Evolutionary conservation across 2,113 vertebrate species (phyloP), one percentile per base, ranked within the genome.

Genomic region (Siphamia tubifer): DNA sequence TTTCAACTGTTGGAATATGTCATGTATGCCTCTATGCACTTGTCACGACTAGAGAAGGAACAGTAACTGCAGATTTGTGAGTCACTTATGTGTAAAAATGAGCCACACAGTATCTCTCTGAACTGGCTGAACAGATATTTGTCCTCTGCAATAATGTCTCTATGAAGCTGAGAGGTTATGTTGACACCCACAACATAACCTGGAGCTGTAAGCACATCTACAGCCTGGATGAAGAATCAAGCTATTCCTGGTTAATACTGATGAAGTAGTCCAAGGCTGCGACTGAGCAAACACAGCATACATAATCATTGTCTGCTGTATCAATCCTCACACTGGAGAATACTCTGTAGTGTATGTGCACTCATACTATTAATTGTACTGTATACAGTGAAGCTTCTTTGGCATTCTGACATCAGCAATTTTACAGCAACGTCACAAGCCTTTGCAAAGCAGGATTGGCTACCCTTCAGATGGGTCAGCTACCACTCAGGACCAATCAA

Each of bases 101-200:
- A 30, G 34, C n/a, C n/a, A 32, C 16, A 35, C 42, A 3, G 27
- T 40, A 32, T 68, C 20, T 1, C 19, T 20, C 24, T 4, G n/a
- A 7, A 43, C 35, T n/a, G 13, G 13, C 28, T 11, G 17, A 6
- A 13, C 20, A 39, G 42, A 36, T 20, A 10, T 13, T 11, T 40
- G 72, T 52, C 72, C 52, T 70, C 47, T 53, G 52, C 43, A 48
- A 12, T 35, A 8, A 20, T 32, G 9, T 2, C 27, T 21, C 19
- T 4, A 10, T 11, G 54, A 27, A 24, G 36, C 47, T 35, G 47
- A 44, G 19, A 44, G 25, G 51, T 19, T 13, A 15, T 73, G 74
- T 82, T 83, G 79, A 83, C 60, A 84, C 54, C 61, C 19, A 53
- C 39, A 83, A 81, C 79, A 84, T 5, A 11, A 57, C 54, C 48